These are phyloP conservation scores for Pelodiscus sinensis DNA, from an alignment of 2,113 vertebrate species.

Conservation along the genomic window DNA sequence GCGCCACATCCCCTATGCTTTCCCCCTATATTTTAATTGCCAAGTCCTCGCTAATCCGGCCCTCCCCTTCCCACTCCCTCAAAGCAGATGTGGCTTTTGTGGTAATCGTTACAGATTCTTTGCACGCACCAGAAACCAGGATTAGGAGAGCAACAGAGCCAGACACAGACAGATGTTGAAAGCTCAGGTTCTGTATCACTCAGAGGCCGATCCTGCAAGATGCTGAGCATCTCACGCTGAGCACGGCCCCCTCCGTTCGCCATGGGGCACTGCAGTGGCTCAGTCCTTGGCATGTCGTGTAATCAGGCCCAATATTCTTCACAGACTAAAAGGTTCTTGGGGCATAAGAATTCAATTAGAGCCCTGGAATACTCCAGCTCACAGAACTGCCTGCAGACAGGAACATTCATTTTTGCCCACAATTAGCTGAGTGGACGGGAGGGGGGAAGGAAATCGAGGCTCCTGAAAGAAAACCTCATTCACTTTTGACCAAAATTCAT, in stretches of 20 bases:
- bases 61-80: neutral
- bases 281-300: neutral
- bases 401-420: constrained; percentile 60
- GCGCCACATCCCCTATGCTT: rapidly evolving
- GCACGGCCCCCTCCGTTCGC: rapidly evolving
- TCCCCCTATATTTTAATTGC: rapidly evolving
- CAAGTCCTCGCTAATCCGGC: rapidly evolving
- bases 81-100: neutral
- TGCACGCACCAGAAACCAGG: rapidly evolving
- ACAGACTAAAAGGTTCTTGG: neutral
- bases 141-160: neutral
- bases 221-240: neutral
- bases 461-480: constrained; percentile 48
- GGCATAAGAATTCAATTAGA: constrained; percentile 62
- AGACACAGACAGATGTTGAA: neutral
- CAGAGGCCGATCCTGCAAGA: neutral
- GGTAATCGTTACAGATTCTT: rapidly evolving
- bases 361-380: constrained; percentile 7
- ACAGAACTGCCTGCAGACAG: constrained; percentile 39
- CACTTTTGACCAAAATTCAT: constrained; percentile 48
- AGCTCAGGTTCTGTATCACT: rapidly evolving
- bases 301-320: neutral
- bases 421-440: constrained; percentile 62
- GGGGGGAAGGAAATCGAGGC: constrained; percentile 49
- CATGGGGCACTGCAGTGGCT: neutral